Base-by-base conservation (phyloP, 1,140 invertebrate genomes). In the Alviniconcha marisindica region DNA sequence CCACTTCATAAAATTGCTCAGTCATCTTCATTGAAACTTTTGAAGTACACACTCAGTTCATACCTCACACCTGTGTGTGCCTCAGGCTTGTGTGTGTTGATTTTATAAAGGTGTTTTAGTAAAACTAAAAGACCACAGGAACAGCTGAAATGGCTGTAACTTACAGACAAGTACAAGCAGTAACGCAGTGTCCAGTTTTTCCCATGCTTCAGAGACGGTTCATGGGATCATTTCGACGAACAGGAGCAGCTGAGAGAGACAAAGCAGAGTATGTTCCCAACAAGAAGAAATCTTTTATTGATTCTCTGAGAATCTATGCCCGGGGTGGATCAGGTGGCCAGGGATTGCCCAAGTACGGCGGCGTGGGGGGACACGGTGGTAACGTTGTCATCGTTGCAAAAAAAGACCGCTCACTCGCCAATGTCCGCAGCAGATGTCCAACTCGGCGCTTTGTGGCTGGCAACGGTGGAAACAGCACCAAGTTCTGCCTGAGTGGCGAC, bases 281-380 rank as follows among this genome's bases (percentile, higher is more conserved):
- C 60, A 80, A 76, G 33, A 79, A 85, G 77, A 81, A 81, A 31
- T 84, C 56, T 24, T 92, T 92, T 88, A 66, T 92, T 36, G 91
- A 92, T 79, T 83, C 83, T 15, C 77, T 91, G 31, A 83, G 86
- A 60, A 88, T 95, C 0, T 86, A 90, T 84, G 94, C 95, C 4
- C 90, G 94, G 0, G 98, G 95, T 12, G 99, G 99, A 0, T 95
- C 96, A 71, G 99, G 99, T 21, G 99, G 99, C 5, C 95, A 99
- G 94, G 99, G 99, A 0, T 95, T 95, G 82, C 96, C 98, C 69
- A 97, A 96, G 0, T 98, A 97, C 94, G 98, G 98, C 3, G 98
- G 98, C 0, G 97, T 99, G 93, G 98, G 98, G 31, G 98, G 98
- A 0, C 95, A 98, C 90, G 98, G 98, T n/a, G 98, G 97, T 0